Evolutionary conservation across 2,113 vertebrate species (phyloP), one percentile per base, ranked within the genome.

Genomic region (Engystomops pustulosus): DNA sequence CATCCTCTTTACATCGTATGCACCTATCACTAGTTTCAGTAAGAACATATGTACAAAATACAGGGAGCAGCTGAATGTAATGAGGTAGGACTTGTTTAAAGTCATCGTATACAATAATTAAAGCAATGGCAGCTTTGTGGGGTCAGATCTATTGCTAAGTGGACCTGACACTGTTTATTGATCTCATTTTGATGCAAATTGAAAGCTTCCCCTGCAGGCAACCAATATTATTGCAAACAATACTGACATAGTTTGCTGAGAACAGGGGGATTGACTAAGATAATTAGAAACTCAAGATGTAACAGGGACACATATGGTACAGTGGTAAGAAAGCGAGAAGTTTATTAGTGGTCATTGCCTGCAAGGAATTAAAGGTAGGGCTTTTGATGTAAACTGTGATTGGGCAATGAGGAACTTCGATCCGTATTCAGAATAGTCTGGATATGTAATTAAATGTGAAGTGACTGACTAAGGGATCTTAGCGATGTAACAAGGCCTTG

Each of bases 111-210:
- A 78, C 82, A 69, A 69, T 84, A 83, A 76, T 83, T 83, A 84
- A 78, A 78, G 76, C 60, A 69, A 69, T 53, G 36, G 62, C 47
- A 55, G 62, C 55, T 55, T 69, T 78, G 45, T 84, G 36, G 20
- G 76, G 67, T 69, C 62, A 84, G 74, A 84, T 78, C 74, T 84
- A 41, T 78, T 20, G 60, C 82, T 78, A 78, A 84, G 62, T 69
- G 62, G 58, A 84, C 69, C 62, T 84, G 82, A 84, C 82, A 78
- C 45, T 69, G 45, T 69, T 78, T 78, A 84, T 84, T 84, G 82
- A 84, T 84, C 74, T 70, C 82, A 84, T 84, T 77, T 27, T 78
- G 34, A 84, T 84, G 82, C 82, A 84, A 84, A 84, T 84, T 78
- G 10, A 84, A 84, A 84, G 74, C 74, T 78, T 69, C 74, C 82